These are phyloP conservation scores for Lepisosteus osseus DNA, from an alignment of 2,113 vertebrate species.

Conservation along the genomic window DNA sequence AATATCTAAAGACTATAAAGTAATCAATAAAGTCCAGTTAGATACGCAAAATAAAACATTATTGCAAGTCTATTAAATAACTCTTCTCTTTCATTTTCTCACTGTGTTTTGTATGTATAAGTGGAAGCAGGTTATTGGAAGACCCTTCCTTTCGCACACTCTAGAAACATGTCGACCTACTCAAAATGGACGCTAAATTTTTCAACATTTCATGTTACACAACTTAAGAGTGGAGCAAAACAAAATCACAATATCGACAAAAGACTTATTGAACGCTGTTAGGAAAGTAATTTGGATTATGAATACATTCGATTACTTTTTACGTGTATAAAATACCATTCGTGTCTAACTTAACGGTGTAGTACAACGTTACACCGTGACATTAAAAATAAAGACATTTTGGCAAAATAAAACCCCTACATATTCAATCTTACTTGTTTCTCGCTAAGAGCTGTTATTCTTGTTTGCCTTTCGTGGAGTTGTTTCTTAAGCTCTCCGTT, in stretches of 20 bases:
- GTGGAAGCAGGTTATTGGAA: conserved; percentile 32
- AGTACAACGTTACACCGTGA: conserved; percentile 23
- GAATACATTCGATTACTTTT: conserved; percentile 20
- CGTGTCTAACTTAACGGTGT: conserved; percentile 12
- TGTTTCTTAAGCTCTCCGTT: conserved; percentile 81
- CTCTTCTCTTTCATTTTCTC: conserved; percentile 2
- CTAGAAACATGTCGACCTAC: conserved; percentile 87
- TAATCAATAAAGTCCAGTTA: conserved; percentile 41
- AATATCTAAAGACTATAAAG: conserved; percentile 48
- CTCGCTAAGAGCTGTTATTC: conserved; percentile 77
- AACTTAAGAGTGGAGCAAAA: conserved; percentile 45
- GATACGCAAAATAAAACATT: background rate
- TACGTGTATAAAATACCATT: conserved; percentile 9
- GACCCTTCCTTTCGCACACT: conserved; percentile 58
- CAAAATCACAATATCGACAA: background rate
- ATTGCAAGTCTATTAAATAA: background rate
- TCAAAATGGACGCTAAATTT: conserved; percentile 92
- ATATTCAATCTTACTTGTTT: conserved; percentile 74
- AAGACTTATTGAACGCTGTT: background rate
- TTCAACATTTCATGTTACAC: conserved; percentile 53
- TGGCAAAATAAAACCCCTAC: background rate
- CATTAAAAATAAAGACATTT: conserved; percentile 14
- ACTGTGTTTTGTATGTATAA: conserved; percentile 14
- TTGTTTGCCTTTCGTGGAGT: conserved; percentile 75
- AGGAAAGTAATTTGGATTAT: background rate